Base-by-base conservation (phyloP, 2,113 vertebrate species). In the Rissa tridactyla region DNA sequence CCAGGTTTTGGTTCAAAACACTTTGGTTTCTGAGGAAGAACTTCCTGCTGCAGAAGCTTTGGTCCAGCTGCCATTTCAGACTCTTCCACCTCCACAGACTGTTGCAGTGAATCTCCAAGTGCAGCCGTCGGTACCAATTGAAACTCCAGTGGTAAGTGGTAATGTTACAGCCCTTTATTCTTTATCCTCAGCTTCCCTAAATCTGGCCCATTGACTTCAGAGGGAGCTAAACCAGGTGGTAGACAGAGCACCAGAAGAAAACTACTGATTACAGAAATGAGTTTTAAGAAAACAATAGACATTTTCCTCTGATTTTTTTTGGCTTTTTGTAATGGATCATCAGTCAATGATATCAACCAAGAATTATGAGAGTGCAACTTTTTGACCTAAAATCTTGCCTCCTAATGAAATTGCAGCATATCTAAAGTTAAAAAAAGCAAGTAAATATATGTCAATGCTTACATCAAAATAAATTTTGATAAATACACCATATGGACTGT, bases 71-170 rank as follows among this genome's bases (percentile, higher is more conserved):
- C 99, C 99, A 19, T 99, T 99, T 98, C 98, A 99, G 97, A 98
- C 98, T 94, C 98, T 99, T 83, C 98, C 99, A 10, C 99, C 99
- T 42, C 99, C 99, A 20, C 99, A 99, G 97, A 99, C 99, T 4
- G 99, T 99, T 73, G 99, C 99, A 38, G 99, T 99, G n/a, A 99
- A 99, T 91, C 98, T 99, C 38, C 99, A 99, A 96, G 98, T 99
- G 76, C 99, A 99, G 52, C 98, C 98, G 1, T 95, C 98, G 1
- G 97, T 98, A 92, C 97, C 97, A 15, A 98, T 97, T 80, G 98
- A 98, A 91, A 96, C 98, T 66, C 98, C 98, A 68, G 97, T 98
- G 97, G 99, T 99, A 98, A 99, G 99, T 97, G 64, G 46, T 92
- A 16, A 17, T 49, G 29, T 32, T 82, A 26, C 40, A n/a, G 47